Conservation (phyloP, 2,113 vertebrate species). For the Zapornia atra region DNA sequence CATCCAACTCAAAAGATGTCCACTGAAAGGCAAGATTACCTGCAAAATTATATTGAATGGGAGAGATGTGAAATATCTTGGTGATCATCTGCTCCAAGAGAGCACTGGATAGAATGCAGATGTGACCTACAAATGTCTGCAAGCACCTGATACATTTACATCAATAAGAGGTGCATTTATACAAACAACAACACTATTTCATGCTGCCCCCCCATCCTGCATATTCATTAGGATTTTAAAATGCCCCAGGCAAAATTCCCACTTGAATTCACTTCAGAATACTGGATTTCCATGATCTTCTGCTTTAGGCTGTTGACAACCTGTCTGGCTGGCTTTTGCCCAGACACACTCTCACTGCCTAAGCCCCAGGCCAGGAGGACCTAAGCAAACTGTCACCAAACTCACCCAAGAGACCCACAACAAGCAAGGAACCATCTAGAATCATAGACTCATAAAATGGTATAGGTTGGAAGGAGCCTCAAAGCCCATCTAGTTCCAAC, state of each 20-base stretch:
- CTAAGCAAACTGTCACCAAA: not conserved
- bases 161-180: not conserved
- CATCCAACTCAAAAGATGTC: not conserved
- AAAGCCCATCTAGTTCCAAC: too few relatives aligned
- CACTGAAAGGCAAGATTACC: not conserved
- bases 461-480: too few relatives aligned
- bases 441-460: too few relatives aligned
- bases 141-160: not conserved
- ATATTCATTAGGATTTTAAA: not conserved
- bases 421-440: not conserved
- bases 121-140: not conserved
- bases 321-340: not conserved
- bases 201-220: accelerated
- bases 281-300: not conserved
- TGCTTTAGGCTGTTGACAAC: not conserved
- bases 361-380: not conserved
- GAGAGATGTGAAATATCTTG: not conserved
- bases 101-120: not conserved
- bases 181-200: not conserved
- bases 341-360: accelerated
- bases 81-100: not conserved
- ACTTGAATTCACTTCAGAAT: not conserved
- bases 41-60: not conserved
- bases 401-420: not conserved
- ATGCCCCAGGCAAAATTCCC: not conserved